Base-by-base conservation (phyloP, 2,797 vertebrate species). In the Poecile montanus region DNA sequence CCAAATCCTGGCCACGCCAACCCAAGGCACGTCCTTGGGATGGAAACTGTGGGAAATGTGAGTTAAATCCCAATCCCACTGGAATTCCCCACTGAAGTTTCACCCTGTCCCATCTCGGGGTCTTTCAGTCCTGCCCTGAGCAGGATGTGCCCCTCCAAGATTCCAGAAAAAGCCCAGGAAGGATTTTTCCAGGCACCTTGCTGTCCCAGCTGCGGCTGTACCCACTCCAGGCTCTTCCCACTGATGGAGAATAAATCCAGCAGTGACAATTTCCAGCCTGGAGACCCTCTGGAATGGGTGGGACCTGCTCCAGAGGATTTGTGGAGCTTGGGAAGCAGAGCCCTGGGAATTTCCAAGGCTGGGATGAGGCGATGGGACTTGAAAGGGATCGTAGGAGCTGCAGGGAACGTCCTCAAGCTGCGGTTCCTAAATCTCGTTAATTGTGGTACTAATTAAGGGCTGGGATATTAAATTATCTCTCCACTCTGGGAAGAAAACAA, bases 1-100 rank as follows among this genome's bases (percentile, higher is more conserved):
- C 53, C 45, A 50, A 74, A 44, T 29, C 61, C 34, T 2, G 13
- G 20, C 42, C 16, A 13, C 0, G 1, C n/a, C 40, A 10, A 19
- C 16, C 34, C 51, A 25, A 5, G 0, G 0, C 17, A 8, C 2
- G 1, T 17, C 25, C 8, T 38, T 26, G n/a, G 44, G 22, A 16
- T 61, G 21, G 58, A 18, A 85, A 67, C 0, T 3, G 7, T 16
- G 42, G 18, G 36, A 62, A 22, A 12, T 1, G 0, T 7, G 29
- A 2, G 26, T 51, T 4, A 13, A 54, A n/a, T 29, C 27, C 60
- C 48, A 11, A 16, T 11, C 67, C 47, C 2, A 4, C 22, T 9
- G 29, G 42, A 8, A 26, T 32, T 77, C 26, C 23, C 8, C 3
- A 2, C 0, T 1, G 57, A 29, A 47, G 16, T 30, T 76, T 68